Percentiles rank a stretch among this genome's conserved stretches.
Conservation (phyloP, 2,113 vertebrate genomes). For the Psophia crepitans region DNA sequence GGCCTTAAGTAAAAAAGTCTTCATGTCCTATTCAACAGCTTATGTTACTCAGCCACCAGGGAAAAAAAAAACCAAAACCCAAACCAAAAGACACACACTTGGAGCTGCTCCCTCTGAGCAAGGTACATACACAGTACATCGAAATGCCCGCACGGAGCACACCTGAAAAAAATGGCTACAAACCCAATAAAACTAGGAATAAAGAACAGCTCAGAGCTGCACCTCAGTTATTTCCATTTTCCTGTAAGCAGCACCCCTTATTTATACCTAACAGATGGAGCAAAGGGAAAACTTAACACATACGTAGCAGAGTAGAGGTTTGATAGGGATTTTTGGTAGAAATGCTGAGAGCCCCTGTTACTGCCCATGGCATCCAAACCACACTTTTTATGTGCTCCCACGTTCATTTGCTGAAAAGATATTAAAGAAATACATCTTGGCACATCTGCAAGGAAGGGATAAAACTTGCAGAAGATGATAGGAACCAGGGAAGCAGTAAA, state of each 20-base stretch:
- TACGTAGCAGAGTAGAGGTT: background rate
- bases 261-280: background rate
- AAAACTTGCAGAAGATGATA: background rate
- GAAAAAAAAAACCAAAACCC: background rate
- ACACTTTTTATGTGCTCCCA: background rate
- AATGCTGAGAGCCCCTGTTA: background rate
- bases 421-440: background rate
- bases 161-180: rapidly evolving
- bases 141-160: background rate
- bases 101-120: background rate
- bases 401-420: background rate
- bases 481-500: conserved; percentile 43
- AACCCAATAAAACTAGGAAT: rapidly evolving
- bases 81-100: too few relatives aligned
- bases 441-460: conserved; percentile 19
- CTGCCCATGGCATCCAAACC: background rate
- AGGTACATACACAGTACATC: rapidly evolving
- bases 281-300: background rate
- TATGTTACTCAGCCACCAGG: background rate
- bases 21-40: background rate
- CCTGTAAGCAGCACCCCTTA: background rate
- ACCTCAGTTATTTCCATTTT: rapidly evolving
- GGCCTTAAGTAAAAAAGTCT: background rate
- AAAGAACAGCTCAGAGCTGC: background rate
- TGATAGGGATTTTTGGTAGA: background rate